phyloP scores from a whole-genome alignment of 2,888 invertebrate species.

The Gnatocerus cornutus region DNA sequence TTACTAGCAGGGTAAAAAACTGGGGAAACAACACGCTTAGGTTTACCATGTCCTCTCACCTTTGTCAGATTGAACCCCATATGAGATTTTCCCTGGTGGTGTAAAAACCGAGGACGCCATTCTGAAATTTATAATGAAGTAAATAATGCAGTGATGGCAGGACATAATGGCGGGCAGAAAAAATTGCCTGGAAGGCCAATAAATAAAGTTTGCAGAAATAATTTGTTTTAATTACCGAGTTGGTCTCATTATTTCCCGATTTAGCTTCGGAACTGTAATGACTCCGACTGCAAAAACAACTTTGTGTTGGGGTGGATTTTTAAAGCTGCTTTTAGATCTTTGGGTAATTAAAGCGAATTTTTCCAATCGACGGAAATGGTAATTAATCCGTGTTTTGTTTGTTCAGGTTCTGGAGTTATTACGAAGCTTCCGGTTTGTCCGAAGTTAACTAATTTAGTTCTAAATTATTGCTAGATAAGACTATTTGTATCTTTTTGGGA shows the following conservation, averaged over 20 bases:
- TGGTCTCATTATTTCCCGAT: constrained; percentile 40
- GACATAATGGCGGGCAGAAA: constrained; percentile 13
- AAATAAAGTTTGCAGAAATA: constrained; percentile 39
- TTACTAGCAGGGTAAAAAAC: constrained; percentile 17
- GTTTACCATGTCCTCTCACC: constrained; percentile 6
- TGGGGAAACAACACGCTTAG: constrained; percentile 3
- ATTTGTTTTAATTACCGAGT: constrained; percentile 38
- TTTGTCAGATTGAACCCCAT: not conserved
- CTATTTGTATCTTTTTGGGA: constrained; percentile 8
- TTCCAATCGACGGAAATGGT: not conserved
- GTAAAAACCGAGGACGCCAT: constrained; percentile 13
- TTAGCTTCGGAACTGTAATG: constrained; percentile 34
- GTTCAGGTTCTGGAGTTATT: no score
- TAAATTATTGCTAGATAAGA: constrained; percentile 17
- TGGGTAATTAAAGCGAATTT: constrained; percentile 30
- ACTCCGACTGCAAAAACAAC: constrained; percentile 31
- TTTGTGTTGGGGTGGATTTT: constrained; percentile 18
- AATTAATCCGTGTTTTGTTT: constrained; percentile 28
- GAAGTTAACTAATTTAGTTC: constrained; percentile 1
- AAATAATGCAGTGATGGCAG: constrained; percentile 32
- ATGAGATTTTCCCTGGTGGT: constrained; percentile 9
- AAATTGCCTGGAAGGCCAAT: constrained; percentile 21
- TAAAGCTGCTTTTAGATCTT: constrained; percentile 23
- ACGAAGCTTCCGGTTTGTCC: not conserved
- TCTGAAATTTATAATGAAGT: constrained; percentile 37